Evolutionary conservation across 2,888 invertebrate species (phyloP).

Genomic region (Campoplex nolae): DNA sequence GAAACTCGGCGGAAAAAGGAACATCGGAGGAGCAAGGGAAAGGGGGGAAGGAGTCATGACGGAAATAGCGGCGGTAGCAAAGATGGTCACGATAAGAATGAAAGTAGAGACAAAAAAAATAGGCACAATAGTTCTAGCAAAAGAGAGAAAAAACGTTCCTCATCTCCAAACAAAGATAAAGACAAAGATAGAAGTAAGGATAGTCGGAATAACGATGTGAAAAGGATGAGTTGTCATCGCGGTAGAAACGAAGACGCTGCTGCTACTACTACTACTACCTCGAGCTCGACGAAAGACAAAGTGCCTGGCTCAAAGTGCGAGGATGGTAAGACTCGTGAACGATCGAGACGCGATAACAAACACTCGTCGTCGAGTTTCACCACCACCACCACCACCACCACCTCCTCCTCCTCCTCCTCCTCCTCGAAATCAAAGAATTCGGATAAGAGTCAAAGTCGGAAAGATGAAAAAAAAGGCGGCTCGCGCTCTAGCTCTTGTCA

Average conservation of each 20-base stretch:
- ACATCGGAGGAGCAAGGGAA: slow-evolving; percentile 61
- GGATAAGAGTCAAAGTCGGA: slow-evolving; percentile 75
- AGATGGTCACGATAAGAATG: slow-evolving; percentile 75
- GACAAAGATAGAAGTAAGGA: slow-evolving; percentile 74
- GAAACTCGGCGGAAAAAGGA: slow-evolving; percentile 69
- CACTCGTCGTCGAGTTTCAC: slow-evolving; percentile 74
- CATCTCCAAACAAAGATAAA: slow-evolving; percentile 72
- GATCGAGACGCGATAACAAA: slow-evolving; percentile 74
- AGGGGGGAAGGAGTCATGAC: slow-evolving; percentile 59
- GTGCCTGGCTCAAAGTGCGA: slow-evolving; percentile 70
- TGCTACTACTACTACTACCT: background rate
- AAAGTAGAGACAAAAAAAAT: slow-evolving; percentile 82
- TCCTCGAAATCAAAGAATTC: slow-evolving; percentile 74
- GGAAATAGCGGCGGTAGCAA: slow-evolving; percentile 68
- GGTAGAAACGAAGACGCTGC: slow-evolving; percentile 55
- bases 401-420: background rate
- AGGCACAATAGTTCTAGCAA: slow-evolving; percentile 72
- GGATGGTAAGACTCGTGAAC: slow-evolving; percentile 67
- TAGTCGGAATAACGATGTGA: slow-evolving; percentile 70
- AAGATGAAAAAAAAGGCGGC: slow-evolving; percentile 67
- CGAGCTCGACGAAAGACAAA: slow-evolving; percentile 72
- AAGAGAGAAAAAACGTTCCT: slow-evolving; percentile 74
- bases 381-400: too few species aligned
- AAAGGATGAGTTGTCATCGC: slow-evolving; percentile 68
- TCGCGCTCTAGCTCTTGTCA: slow-evolving; percentile 75